Evolutionary conservation across 2,888 invertebrate genomes (phyloP), one percentile per base, ranked within the genome.

Genomic region (Rhamphomyia laevipes): DNA sequence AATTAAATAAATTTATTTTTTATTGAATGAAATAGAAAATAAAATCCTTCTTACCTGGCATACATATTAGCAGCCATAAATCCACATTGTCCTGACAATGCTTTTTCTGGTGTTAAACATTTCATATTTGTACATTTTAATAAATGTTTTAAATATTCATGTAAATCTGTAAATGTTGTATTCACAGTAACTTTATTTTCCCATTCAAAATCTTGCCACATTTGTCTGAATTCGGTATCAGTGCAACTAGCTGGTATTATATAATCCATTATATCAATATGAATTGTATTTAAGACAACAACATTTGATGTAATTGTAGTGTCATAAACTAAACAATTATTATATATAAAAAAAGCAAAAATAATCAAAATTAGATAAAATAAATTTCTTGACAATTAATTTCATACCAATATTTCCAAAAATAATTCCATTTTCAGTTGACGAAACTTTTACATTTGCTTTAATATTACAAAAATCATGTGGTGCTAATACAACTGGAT

Each of bases 191-290:
- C 94, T 80, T 99, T 99, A 73, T 99, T 99, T 75, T 99, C 99
- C 99, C 99, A 99, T 73, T 99, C 99, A 74, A 99, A 99, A 76
- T 97, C 97, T 3, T 95, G 93, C 99, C 99, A 99, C 99, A 99
- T 99, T 72, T 90, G 86, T 7, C 99, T 74, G 77, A 99, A 99
- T 74, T 99, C 97, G 0, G 85, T 82, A 70, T 99, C 99, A 47
- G 85, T 89, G 71, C 97, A 97, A 38, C 77, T 72, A 15, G 94
- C 94, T 17, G 96, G 96, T 63, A 96, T 86, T 63, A 96, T 95
- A 73, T 96, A 96, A 75, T 99, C 99, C 90, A 99, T 95, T 59
- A 99, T 96, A 73, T 99, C 99, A 65, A 99, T 96, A 71, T 97
- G 96, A 63, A 99, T 97, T 70, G 99, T 99, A 68, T 97, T 96